A percentile compares a stretch with the other conserved stretches of the same genome.
Conservation (phyloP, 1,140 invertebrate genomes). For the Magallana gigas region DNA sequence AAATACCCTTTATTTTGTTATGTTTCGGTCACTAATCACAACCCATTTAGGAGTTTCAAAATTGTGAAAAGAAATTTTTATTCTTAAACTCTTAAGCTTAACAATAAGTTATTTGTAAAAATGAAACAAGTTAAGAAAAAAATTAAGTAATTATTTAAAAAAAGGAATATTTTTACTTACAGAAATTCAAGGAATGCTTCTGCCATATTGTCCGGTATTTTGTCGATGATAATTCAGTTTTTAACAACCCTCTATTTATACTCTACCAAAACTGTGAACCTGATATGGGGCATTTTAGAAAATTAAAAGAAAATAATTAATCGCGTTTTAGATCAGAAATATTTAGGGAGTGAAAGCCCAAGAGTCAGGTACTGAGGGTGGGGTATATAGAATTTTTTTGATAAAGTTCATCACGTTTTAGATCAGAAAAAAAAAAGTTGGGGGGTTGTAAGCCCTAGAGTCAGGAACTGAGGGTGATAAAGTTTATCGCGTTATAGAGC, state of each 20-base stretch:
- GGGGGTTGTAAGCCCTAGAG: not conserved
- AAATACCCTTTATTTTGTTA: too few species aligned
- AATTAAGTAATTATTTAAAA: not conserved
- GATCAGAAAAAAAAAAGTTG: not conserved
- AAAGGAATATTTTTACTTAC: slow-evolving; percentile 18
- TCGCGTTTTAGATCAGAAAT: not conserved
- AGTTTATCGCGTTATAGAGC: not conserved
- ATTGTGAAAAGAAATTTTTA: too few species aligned
- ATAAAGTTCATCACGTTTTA: too few species aligned
- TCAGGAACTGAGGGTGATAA: not conserved
- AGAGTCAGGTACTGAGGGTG: too few species aligned
- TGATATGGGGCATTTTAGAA: not conserved
- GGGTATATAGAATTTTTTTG: too few species aligned
- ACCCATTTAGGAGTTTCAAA: too few species aligned
- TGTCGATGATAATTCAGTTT: slow-evolving; percentile 18
- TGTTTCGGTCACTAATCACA: too few species aligned
- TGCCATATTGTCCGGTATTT: slow-evolving; percentile 19
- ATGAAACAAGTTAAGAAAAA: too few species aligned
- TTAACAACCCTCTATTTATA: not conserved
- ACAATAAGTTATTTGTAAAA: too few species aligned
- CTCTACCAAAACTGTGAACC: not conserved
- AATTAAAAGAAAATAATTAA: not conserved
- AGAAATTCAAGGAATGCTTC: slow-evolving; percentile 29
- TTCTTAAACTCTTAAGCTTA: too few species aligned
- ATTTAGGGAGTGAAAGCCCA: too few species aligned